Base-by-base conservation (phyloP, 2,888 invertebrate genomes). In the Calephelis perditalis region DNA sequence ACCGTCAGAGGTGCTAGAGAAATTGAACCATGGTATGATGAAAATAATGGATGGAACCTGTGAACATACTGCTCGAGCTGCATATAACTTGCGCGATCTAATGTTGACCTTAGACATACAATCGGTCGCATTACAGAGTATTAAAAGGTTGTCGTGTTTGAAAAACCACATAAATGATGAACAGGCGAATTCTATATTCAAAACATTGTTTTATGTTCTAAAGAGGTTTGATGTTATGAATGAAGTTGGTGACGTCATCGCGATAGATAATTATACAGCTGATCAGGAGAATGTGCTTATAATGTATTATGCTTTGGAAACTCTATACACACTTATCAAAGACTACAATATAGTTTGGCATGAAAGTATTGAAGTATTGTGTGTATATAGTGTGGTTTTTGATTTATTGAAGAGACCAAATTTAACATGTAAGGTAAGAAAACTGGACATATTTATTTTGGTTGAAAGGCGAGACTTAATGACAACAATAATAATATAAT, bases 321-420 rank as follows among this genome's bases (percentile, higher is more conserved):
- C 92, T 0, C 82, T 96, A 10, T 86, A 93, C 35, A 87, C 91
- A 0, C 82, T 95, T 54, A 93, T 96, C 5, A 92, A 93, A 63
- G 92, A 93, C 56, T 94, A 94, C 68, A 92, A 94, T 64, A 93
- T 96, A 11, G 94, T 94, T 44, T 96, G 96, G 96, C 92, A 94
- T 62, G 95, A 96, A 70, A 95, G 94, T 62, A 89, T 96, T 3
- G 96, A 96, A 84, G 93, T 95, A 0, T 91, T 95, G 63, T 94
- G 94, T 67, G 82, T 96, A 10, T 86, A 88, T 62, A 78, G 75
- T 45, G 72, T 86, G 57, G 84, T 89, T 3, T 79, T 77, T 56
- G 79, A 80, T 67, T 84, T 91, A 58, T 71, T 91, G 58, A 78
- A 81, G 62, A 79, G 81, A 55, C 74, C 78, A 0, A 84, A 86